phyloP scores from a whole-genome alignment of 2,113 vertebrate genomes.

The Podilymbus podiceps region DNA sequence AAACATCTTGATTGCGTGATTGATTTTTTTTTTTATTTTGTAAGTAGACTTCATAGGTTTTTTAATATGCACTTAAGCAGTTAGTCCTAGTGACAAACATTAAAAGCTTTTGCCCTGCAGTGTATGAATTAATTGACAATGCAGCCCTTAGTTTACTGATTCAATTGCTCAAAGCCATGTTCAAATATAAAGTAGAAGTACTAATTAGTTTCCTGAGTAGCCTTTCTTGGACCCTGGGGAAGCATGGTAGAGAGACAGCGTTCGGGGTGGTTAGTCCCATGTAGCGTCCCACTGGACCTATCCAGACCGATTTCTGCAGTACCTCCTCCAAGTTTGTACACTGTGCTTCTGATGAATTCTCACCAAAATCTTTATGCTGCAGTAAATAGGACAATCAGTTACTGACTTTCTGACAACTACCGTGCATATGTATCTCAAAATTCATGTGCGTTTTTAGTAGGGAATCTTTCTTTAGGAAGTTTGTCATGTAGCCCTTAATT shows the following conservation, averaged over 20 bases:
- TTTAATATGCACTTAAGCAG: background rate
- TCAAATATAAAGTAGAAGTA: background rate
- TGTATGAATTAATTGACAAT: background rate
- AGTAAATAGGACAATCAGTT: background rate
- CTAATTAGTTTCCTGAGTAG: background rate
- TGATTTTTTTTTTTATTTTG: background rate
- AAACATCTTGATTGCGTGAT: background rate
- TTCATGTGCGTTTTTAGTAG: fast-evolving
- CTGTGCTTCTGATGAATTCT: background rate
- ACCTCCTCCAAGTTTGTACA: background rate
- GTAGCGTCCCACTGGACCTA: background rate
- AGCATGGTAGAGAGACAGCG: fast-evolving
- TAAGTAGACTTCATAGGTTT: background rate
- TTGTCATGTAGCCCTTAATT: background rate
- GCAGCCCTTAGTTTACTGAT: background rate
- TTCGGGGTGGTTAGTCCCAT: background rate
- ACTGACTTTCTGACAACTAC: background rate
- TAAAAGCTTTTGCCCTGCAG: background rate
- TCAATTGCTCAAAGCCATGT: background rate
- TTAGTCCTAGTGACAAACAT: background rate
- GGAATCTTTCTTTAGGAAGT: background rate
- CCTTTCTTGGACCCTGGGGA: background rate
- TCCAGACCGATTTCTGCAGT: background rate
- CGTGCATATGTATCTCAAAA: background rate
- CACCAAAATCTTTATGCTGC: background rate